A percentile compares a stretch with the other conserved stretches of the same genome.
Conservation (phyloP, 2,113 vertebrate species). For the Thamnophis sirtalis region DNA sequence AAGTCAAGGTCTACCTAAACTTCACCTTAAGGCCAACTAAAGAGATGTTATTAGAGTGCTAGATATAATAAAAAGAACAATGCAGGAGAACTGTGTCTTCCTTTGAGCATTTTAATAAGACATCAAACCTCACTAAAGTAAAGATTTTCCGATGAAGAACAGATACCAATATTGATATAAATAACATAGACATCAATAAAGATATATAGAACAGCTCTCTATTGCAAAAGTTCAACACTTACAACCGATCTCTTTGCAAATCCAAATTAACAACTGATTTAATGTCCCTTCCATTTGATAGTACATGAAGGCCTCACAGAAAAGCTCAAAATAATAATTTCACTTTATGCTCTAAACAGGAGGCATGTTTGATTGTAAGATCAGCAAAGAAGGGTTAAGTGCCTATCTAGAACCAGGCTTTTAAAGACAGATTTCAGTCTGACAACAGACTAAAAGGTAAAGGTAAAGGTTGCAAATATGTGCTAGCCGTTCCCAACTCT, state of each 20-base stretch:
- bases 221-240: neutral
- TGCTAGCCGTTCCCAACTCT: no score
- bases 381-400: slow-evolving; percentile 43
- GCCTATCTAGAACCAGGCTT: slow-evolving; percentile 3
- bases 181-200: neutral
- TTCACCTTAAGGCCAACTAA: neutral
- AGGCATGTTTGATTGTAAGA: slow-evolving; percentile 37
- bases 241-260: neutral
- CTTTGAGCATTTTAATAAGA: neutral
- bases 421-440: neutral
- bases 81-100: neutral
- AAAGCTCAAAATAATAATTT: slow-evolving; percentile 47
- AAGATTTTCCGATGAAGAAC: neutral
- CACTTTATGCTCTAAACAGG: slow-evolving; percentile 57
- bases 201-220: neutral
- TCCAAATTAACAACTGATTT: neutral
- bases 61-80: neutral
- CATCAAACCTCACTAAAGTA: neutral
- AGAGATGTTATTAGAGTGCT: neutral
- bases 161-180: neutral
- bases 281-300: slow-evolving; percentile 24
- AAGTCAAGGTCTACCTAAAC: neutral
- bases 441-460: no score
- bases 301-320: slow-evolving; percentile 39
- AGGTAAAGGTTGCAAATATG: no score